phyloP scores from a whole-genome alignment of 2,113 vertebrate genomes.

The Pseudopipra pipra region DNA sequence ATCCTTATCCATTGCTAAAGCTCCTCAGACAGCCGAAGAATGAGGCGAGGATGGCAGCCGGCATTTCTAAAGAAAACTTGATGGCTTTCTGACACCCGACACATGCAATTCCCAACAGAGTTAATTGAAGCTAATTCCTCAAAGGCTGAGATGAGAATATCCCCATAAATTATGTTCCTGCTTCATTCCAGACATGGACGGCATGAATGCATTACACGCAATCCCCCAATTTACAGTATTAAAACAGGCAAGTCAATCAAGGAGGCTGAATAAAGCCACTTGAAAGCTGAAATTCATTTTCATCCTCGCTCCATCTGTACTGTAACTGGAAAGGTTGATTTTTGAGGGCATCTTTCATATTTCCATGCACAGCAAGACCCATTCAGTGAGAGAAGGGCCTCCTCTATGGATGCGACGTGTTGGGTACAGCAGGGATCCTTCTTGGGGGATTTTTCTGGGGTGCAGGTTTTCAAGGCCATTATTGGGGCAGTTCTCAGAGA shows the following conservation, averaged over 20 bases:
- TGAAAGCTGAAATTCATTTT: conserved; percentile 43
- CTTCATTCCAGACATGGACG: conserved; percentile 26
- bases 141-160: conserved; percentile 64
- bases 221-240: conserved; percentile 10
- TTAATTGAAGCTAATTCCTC: conserved; percentile 66
- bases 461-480: neutral
- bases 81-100: conserved; percentile 41
- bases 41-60: neutral
- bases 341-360: neutral
- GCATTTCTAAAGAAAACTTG: conserved; percentile 41
- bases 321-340: conserved; percentile 8
- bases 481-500: neutral
- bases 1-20: conserved; percentile 20
- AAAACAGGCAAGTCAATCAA: conserved; percentile 53
- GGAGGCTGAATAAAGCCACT: conserved; percentile 3
- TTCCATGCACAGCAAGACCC: neutral
- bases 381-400: neutral
- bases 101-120: conserved; percentile 50
- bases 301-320: neutral
- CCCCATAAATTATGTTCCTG: conserved; percentile 53
- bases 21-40: conserved; percentile 27
- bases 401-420: neutral
- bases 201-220: conserved; percentile 28
- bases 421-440: neutral
- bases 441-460: neutral